Evolutionary conservation across 2,113 vertebrate species (phyloP), one percentile per base, ranked within the genome.

Genomic region (Scytalopus superciliaris): DNA sequence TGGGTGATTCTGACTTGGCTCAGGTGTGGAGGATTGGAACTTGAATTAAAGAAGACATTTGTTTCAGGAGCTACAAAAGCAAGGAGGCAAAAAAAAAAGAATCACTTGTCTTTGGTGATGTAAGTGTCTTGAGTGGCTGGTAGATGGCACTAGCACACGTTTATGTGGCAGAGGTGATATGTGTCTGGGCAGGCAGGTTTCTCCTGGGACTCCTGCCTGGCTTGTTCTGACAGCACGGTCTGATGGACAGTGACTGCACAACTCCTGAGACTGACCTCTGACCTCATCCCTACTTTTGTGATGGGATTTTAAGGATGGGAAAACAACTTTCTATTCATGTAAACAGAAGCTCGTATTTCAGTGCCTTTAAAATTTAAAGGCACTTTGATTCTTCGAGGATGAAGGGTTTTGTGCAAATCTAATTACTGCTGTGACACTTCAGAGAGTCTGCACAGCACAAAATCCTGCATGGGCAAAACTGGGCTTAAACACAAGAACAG

Each of bases 101-200:
- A 9, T 7, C 8, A 1, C 2, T 67, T 24, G 2, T 57, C 10
- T 69, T 68, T 10, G 25, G 22, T 24, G 39, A 6, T 33, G 44
- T 55, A 33, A 15, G 4, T 90, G 44, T 35, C 37, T 59, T 62
- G 35, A 3, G 31, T 85, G 67, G 52, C 85, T 86, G 83, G 56
- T 78, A 95, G 83, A 40, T 88, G 92, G 92, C 94, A 84, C 82
- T 39, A 80, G 35, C 62, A 40, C 55, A 49, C 5, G 6, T 15
- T 83, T 6, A 1, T 21, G 31, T 28, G 3, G 2, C 50, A 50
- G 45, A 16, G 31, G 8, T 13, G 57, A 17, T 18, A 14, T 7
- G 42, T 22, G 5, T 9, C 22, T 16, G 23, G 2, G 12, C 22
- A 53, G 44, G 15, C 8, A 27, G 14, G 3, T 73, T 45, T 45